Evolutionary conservation across 2,113 vertebrate species (phyloP).

Genomic region (Petromus typicus): DNA sequence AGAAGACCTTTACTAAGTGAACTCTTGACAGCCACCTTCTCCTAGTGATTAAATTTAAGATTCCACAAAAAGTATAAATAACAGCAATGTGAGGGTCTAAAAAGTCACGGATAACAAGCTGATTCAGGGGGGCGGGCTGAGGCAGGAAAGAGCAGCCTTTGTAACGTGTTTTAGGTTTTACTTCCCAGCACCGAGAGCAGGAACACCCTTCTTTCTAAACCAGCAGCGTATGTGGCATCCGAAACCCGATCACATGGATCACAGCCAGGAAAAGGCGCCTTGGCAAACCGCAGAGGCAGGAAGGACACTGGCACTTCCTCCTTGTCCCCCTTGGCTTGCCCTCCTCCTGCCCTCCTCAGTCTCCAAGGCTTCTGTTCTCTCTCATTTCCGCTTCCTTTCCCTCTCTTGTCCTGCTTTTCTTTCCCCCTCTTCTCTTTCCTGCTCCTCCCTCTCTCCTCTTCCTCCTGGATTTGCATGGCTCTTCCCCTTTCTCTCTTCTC

Average conservation of each 20-base stretch:
- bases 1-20: neutral
- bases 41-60: neutral
- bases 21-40: neutral
- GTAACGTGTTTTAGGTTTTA: rapidly evolving
- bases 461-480: too few species aligned
- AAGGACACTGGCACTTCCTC: too few species aligned
- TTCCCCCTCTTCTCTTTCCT: too few species aligned
- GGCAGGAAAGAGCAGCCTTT: neutral
- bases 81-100: rapidly evolving
- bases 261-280: neutral
- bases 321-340: neutral
- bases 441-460: too few species aligned
- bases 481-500: too few species aligned
- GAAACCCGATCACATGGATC: neutral
- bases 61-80: neutral
- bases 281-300: rapidly evolving
- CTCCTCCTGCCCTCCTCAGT: neutral
- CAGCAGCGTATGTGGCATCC: too few species aligned
- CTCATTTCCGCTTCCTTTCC: too few species aligned
- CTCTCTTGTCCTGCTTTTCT: neutral
- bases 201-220: neutral
- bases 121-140: neutral
- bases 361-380: too few species aligned
- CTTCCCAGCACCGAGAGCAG: neutral
- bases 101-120: neutral